A percentile compares a stretch with the other conserved stretches of the same genome.
These are phyloP conservation scores for Heterotis niloticus DNA, from an alignment of 2,113 vertebrate genomes.

Conservation along the genomic window DNA sequence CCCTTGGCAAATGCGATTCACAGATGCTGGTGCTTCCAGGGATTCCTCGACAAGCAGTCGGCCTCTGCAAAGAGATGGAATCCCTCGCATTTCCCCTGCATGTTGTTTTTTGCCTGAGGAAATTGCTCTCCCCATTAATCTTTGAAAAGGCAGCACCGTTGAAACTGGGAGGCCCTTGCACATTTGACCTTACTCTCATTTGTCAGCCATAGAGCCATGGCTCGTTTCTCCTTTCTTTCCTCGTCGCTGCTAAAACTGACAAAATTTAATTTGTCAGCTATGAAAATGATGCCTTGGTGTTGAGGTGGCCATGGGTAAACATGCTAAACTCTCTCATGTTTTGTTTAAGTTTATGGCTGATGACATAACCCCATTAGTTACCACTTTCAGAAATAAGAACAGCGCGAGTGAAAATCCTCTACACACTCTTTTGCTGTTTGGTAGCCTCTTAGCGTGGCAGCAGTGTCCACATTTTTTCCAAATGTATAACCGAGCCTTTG, in stretches of 20 bases:
- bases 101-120: constrained; percentile 11
- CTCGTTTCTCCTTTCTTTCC: background rate
- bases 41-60: too few species aligned
- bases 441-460: too few species aligned
- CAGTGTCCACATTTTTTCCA: too few species aligned
- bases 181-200: background rate
- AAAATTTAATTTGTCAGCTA: constrained; percentile 15
- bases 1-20: background rate
- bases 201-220: background rate
- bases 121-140: background rate
- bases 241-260: background rate
- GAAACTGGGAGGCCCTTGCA: background rate
- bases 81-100: background rate
- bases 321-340: background rate
- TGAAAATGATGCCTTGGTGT: background rate
- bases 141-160: background rate
- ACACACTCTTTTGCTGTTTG: background rate
- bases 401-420: background rate
- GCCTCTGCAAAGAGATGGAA: too few species aligned
- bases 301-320: background rate
- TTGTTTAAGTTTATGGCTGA: background rate
- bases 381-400: background rate
- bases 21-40: too few species aligned
- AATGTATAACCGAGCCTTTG: background rate
- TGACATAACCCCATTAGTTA: background rate